Evolutionary conservation across 2,797 vertebrate genomes (phyloP), one percentile per base, ranked within the genome.

Genomic region (Sternarchorhynchus goeldii): DNA sequence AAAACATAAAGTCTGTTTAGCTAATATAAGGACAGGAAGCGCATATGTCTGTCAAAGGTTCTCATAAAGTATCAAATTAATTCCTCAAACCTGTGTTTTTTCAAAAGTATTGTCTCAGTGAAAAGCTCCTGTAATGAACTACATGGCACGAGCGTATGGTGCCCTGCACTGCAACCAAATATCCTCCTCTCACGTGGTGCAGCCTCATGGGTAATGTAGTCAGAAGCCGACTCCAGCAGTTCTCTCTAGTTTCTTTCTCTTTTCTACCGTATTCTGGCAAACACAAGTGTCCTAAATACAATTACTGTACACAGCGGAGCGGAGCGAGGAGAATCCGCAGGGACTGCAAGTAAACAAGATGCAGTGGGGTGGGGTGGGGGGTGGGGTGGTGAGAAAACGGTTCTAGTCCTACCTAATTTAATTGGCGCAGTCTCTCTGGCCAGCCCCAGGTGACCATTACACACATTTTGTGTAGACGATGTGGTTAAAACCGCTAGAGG

Each of bases 371-470:
- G n/a, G n/a, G n/a, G n/a, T n/a, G n/a, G n/a, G n/a, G n/a, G n/a
- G n/a, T 76, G 71, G 73, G 76, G 64, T 69, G 66, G 69, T 78
- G 12, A 73, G 81, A 82, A 81, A 80, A 71, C 74, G 45, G 53
- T 81, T 85, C 81, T 82, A 78, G 82, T 86, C 75, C 80, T 86
- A 70, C 91, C 91, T 94, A 92, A 94, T 94, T 94, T 92, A 93
- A 94, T 94, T 92, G 91, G 89, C 87, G 86, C 82, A 88, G 91
- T 88, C 92, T 90, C 88, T 89, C 86, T 86, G 91, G 91, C 89
- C 87, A 88, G 91, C 91, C 93, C 91, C 91, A 83, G 86, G 92
- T 88, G 93, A 85, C 92, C 88, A 85, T 89, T 92, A 90, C 89
- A 87, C 89, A 87, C 88, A 91, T 90, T 92, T 90, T 88, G 86